phyloP scores from a whole-genome alignment of 2,113 vertebrate species.

The Lasiurus cinereus region DNA sequence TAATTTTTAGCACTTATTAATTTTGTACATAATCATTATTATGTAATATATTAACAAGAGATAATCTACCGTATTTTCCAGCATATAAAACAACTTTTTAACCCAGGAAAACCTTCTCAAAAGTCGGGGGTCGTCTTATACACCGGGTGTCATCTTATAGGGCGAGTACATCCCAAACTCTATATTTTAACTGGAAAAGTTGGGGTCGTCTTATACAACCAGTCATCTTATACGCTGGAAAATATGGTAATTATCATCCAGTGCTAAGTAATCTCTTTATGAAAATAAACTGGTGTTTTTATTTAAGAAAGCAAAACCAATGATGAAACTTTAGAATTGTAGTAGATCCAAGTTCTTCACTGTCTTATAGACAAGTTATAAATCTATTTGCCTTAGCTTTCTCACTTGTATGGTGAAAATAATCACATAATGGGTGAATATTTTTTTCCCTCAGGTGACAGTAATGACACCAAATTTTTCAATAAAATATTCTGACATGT shows the following conservation, averaged over 20 bases:
- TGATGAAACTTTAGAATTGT: background rate
- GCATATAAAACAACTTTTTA: too few species aligned
- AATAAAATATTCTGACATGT: background rate
- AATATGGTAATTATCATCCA: background rate
- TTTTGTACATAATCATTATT: constrained; percentile 28
- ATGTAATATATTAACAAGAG: constrained; percentile 40
- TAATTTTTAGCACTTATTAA: constrained; percentile 25
- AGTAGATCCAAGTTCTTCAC: constrained; percentile 1
- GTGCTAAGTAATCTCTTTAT: constrained; percentile 11
- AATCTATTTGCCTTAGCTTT: constrained; percentile 51
- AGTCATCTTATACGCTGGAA: too few species aligned
- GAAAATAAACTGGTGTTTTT: background rate
- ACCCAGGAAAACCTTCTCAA: too few species aligned
- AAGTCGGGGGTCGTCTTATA: too few species aligned
- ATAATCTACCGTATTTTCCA: background rate
- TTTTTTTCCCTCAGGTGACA: background rate
- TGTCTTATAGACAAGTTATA: constrained; percentile 7
- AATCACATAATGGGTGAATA: background rate
- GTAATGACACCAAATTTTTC: constrained; percentile 5
- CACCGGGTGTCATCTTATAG: too few species aligned
- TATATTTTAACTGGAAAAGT: too few species aligned
- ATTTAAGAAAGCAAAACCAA: constrained; percentile 41
- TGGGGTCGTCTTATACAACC: too few species aligned
- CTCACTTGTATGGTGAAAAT: background rate
- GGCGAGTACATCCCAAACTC: too few species aligned